Percentiles rank a stretch among this genome's conserved stretches.
Conservation (phyloP, 2,113 vertebrate genomes). For the rat (Rattus norvegicus) region GRCr8 NC_086020.1:167466501-167467000, state of each 20-base stretch:
- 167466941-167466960: no score
- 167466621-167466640: not conserved
- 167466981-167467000: no score
- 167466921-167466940: no score
- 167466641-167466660: not conserved
- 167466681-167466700: not conserved
- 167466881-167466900: no score
- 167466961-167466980: no score
- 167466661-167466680: not conserved
- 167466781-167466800: not conserved
- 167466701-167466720: not conserved
- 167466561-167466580: not conserved
- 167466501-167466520: not conserved
- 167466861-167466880: not conserved
- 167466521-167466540: not conserved
- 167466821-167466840: not conserved
- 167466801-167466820: not conserved
- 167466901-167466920: no score
- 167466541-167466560: not conserved
- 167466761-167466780: not conserved
- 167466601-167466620: rapidly evolving
- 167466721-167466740: not conserved
- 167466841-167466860: not conserved
- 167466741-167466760: not conserved
- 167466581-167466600: not conserved